These are phyloP conservation scores for Eristalis intricaria DNA, from an alignment of 2,888 invertebrate species.

Conservation along the genomic window DNA sequence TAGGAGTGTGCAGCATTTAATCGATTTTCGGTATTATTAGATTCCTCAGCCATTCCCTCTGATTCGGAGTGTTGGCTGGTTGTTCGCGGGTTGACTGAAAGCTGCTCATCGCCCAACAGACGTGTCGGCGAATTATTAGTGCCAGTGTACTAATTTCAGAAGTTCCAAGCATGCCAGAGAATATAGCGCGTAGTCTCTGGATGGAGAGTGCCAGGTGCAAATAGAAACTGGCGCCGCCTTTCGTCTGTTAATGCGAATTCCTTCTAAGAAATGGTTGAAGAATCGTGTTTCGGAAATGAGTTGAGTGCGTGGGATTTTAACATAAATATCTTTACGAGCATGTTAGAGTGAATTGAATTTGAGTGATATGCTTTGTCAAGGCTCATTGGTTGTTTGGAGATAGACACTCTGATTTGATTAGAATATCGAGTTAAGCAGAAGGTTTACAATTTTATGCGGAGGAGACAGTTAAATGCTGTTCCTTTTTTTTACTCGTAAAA, in stretches of 20 bases:
- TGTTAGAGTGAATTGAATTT: neutral
- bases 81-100: neutral
- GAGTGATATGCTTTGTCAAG: neutral
- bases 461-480: neutral
- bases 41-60: neutral
- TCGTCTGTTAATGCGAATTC: constrained; percentile 5
- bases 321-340: neutral
- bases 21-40: constrained; percentile 21
- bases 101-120: neutral
- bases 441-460: neutral
- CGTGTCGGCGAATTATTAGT: constrained; percentile 7
- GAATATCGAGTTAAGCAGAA: neutral
- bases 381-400: neutral
- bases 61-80: neutral
- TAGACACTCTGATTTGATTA: neutral
- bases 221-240: neutral
- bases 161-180: neutral
- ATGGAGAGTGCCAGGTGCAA: neutral
- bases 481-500: neutral
- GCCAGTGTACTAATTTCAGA: constrained; percentile 11
- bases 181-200: neutral
- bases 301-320: neutral
- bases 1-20: neutral
- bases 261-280: neutral
- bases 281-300: neutral